A percentile compares a stretch with the other conserved stretches of the same genome.
Evolutionary conservation across 1,140 invertebrate genomes (phyloP).

Genomic region (Achroia grisella): DNA sequence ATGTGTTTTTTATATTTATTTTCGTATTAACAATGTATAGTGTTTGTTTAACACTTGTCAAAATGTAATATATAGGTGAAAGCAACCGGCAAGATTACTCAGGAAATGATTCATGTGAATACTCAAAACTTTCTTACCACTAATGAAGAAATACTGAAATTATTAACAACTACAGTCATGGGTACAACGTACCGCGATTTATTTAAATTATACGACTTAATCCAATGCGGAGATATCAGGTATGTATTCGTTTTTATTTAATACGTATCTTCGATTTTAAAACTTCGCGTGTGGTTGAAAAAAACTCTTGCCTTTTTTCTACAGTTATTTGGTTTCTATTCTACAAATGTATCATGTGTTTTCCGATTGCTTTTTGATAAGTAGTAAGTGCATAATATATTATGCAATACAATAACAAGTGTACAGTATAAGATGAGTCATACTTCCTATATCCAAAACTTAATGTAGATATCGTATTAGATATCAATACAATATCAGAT

Average conservation of each 20-base stretch:
- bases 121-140: slow-evolving; percentile 28
- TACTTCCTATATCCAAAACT: no score
- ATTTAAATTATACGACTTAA: slow-evolving; percentile 62
- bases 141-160: slow-evolving; percentile 32
- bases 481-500: no score
- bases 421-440: no score
- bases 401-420: neutral
- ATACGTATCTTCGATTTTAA: neutral
- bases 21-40: neutral
- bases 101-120: slow-evolving; percentile 45
- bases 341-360: no score
- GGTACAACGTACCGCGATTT: slow-evolving; percentile 54
- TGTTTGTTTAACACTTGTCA: neutral
- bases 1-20: neutral
- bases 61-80: slow-evolving; percentile 41
- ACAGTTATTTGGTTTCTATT: no score
- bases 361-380: no score
- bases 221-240: slow-evolving; percentile 53
- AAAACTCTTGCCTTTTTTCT: neutral
- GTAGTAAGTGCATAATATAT: no score
- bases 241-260: slow-evolving; percentile 26
- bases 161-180: slow-evolving; percentile 49
- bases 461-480: no score
- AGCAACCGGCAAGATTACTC: slow-evolving; percentile 45
- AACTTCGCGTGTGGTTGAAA: no score